Evolutionary conservation across 1,140 invertebrate species (phyloP).

Genomic region (Gryllus bimaculatus): DNA sequence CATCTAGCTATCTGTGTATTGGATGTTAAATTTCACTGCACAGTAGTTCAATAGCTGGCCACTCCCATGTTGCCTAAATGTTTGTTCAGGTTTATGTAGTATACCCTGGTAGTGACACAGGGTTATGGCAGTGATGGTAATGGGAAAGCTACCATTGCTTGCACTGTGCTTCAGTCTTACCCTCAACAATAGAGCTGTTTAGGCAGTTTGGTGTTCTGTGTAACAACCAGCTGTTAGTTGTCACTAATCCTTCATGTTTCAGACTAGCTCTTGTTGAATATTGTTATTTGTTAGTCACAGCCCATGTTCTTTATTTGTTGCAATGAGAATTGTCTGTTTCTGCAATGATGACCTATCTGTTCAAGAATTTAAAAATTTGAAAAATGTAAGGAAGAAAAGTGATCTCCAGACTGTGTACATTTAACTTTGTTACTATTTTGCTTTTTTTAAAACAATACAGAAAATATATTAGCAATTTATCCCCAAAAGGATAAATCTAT

Average conservation of each 20-base stretch:
- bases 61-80: background rate
- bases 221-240: background rate
- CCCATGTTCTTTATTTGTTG: background rate
- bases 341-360: background rate
- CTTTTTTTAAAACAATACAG: background rate
- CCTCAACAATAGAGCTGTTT: background rate
- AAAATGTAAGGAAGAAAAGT: background rate
- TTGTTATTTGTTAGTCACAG: background rate
- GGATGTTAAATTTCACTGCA: background rate
- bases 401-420: background rate
- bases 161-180: background rate
- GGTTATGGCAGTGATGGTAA: background rate
- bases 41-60: background rate
- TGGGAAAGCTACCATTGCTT: background rate
- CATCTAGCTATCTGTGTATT: background rate
- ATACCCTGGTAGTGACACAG: background rate
- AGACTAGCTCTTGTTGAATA: background rate
- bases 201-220: background rate
- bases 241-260: background rate
- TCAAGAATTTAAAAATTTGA: background rate
- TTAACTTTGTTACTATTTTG: constrained; percentile 1
- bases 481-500: background rate
- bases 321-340: background rate
- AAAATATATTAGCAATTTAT: background rate
- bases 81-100: background rate